These are phyloP conservation scores for Minunthozetes semirufus DNA, from an alignment of 2,888 invertebrate genomes.

Conservation along the genomic window DNA sequence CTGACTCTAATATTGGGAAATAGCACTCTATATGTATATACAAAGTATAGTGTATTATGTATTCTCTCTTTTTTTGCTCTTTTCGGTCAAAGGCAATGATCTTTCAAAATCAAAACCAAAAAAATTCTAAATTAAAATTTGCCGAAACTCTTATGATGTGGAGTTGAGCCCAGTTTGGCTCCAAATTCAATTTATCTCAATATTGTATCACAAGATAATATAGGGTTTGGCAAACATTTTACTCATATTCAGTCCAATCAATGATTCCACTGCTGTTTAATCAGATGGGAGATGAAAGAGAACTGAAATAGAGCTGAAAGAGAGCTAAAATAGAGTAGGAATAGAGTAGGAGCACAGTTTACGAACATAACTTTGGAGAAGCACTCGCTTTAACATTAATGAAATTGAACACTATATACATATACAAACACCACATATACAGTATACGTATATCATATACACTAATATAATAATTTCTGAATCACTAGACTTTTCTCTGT, in stretches of 20 bases:
- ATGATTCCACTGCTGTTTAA: slow-evolving; percentile 24
- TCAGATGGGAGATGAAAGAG: slow-evolving; percentile 18
- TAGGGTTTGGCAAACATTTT: slow-evolving; percentile 19
- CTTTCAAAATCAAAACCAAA: not conserved
- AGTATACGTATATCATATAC: too few species aligned
- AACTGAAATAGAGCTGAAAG: not conserved
- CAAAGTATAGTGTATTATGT: not conserved
- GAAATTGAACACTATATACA: not conserved
- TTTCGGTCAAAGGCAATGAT: slow-evolving; percentile 4
- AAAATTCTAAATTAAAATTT: slow-evolving; percentile 19
- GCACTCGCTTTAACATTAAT: not conserved
- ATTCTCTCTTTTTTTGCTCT: too few species aligned
- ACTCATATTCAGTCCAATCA: slow-evolving; percentile 11
- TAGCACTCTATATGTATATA: not conserved
- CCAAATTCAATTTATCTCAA: slow-evolving; percentile 9
- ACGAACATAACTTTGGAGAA: not conserved
- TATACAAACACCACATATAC: too few species aligned
- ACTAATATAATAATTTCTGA: too few species aligned
- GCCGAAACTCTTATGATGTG: not conserved
- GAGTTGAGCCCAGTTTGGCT: not conserved
- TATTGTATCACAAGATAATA: not conserved
- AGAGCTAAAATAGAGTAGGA: too few species aligned
- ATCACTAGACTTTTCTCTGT: too few species aligned
- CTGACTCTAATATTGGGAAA: not conserved
- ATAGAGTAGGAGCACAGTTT: too few species aligned